phyloP scores from a whole-genome alignment of 2,113 vertebrate genomes.

The Podarcis raffonei region DNA sequence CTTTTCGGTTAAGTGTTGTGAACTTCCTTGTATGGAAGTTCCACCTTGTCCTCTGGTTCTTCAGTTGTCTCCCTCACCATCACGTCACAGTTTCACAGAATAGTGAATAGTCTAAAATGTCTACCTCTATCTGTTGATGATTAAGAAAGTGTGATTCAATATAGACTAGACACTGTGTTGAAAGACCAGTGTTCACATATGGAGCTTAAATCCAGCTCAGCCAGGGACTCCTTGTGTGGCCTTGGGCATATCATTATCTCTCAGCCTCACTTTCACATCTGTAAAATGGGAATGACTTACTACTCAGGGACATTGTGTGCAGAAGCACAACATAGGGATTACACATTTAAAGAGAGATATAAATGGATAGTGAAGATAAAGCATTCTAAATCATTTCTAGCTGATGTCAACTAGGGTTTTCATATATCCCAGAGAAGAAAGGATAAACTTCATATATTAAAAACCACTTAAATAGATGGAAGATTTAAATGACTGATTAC shows the following conservation, averaged over 20 bases:
- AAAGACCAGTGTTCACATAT: neutral
- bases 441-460: neutral
- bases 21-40: neutral
- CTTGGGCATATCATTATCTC: neutral
- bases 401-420: neutral
- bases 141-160: neutral
- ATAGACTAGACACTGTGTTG: neutral
- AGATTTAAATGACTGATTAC: neutral
- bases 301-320: neutral
- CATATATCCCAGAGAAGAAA: neutral
- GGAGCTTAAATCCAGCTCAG: neutral
- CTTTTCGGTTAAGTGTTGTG: neutral
- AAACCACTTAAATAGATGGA: neutral
- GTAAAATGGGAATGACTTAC: neutral
- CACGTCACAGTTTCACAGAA: neutral
- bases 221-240: neutral
- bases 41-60: neutral
- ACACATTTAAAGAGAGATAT: neutral
- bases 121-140: neutral
- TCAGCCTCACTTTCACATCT: neutral
- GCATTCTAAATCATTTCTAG: neutral
- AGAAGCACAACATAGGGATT: neutral
- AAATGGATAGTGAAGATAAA: neutral
- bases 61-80: neutral
- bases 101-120: neutral